Base-by-base conservation (phyloP, 2,888 invertebrate species). In the Sminthurinus aureus region DNA sequence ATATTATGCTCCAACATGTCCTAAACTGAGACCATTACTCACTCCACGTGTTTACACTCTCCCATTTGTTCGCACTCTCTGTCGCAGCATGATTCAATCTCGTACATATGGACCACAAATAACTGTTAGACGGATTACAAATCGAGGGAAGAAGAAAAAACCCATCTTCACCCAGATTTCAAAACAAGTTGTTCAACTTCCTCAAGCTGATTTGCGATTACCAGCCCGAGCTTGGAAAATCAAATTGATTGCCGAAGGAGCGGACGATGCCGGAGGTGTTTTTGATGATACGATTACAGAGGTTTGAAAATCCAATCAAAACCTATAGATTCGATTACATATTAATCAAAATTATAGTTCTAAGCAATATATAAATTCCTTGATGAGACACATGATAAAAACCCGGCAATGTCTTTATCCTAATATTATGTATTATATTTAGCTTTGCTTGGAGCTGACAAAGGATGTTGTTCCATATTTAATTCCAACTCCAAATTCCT, bases 211-310 rank as follows among this genome's bases (percentile, higher is more conserved):
- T 81, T 90, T 93, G 67, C 89, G 93, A 24, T 90, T 94, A 58
- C 93, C 93, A 4, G 92, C 93, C 0, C 89, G 93, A 77, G 93
- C 93, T 1, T 93, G 93, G 94, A 93, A 93, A 90, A 92, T 92
- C n/a, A 93, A 93, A 89, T 90, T 93, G 52, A 91, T 93, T 11
- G 93, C 93, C 0, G 94, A 93, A 90, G 93, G 93, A 0, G 93
- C 93, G 0, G 93, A 94, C 89, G 94, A 58, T 58, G 73, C 93
- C 1, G 94, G 93, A 0, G 94, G 94, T 4, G 94, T 93, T 26
- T 94, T 93, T 90, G 93, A 94, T 89, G 94, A 94, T 89, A 94
- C 93, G 3, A 93, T 94, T 73, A 93, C 93, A 0, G 93, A 93
- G n/a, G n/a, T n/a, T n/a, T n/a, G n/a, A n/a, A n/a, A n/a, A n/a